Percentiles rank a stretch among this genome's conserved stretches.
Evolutionary conservation across 2,797 vertebrate genomes (phyloP).

Genomic region (Oreochromis grahami): DNA sequence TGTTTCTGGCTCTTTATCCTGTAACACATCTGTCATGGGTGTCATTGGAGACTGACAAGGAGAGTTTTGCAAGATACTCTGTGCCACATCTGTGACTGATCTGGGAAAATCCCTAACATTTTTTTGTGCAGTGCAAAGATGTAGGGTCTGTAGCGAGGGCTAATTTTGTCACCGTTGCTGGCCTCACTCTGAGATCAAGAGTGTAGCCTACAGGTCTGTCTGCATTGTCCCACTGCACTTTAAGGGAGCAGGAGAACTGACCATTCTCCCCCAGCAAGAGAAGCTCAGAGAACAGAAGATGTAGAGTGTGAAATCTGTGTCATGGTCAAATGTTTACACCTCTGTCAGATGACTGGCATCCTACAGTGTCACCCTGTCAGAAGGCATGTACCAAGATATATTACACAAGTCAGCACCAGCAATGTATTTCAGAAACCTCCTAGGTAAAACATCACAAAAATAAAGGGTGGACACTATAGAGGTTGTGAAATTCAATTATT

Average conservation of each 20-base stretch:
- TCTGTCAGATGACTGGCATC: background rate
- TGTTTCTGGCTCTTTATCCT: background rate
- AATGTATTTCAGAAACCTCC: background rate
- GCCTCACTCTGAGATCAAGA: background rate
- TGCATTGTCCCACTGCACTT: background rate
- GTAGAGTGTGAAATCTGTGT: background rate
- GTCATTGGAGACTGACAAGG: background rate
- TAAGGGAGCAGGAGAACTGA: background rate
- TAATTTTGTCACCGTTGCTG: background rate
- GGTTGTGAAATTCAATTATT: background rate
- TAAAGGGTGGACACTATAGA: background rate
- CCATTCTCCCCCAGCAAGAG: background rate
- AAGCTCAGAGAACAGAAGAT: background rate
- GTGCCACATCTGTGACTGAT: background rate
- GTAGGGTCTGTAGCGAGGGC: background rate
- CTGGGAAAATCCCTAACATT: background rate
- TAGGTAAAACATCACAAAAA: background rate
- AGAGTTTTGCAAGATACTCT: background rate
- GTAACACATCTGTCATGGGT: conserved; percentile 9
- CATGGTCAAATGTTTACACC: background rate
- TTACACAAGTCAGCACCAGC: background rate
- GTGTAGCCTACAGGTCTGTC: background rate
- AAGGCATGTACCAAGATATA: background rate
- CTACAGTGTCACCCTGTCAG: background rate
- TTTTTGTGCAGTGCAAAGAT: background rate